Percentiles rank a stretch among this genome's conserved stretches.
Evolutionary conservation across 1,140 invertebrate genomes (phyloP).

Genomic region (Musca vetustissima): DNA sequence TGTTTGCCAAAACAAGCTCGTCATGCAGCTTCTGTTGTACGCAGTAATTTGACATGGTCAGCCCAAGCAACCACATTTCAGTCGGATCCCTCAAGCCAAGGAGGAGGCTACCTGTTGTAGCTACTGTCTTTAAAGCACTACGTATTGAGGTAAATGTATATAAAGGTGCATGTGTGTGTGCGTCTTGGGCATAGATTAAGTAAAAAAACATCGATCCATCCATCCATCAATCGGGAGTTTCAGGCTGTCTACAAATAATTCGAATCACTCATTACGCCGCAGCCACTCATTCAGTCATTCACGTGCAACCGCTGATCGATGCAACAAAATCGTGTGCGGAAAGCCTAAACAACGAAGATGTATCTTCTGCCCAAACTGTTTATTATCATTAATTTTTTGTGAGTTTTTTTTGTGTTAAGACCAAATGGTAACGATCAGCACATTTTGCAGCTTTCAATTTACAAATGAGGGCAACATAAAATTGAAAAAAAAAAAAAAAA

Average conservation of each 20-base stretch:
- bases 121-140: too few species aligned
- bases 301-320: too few species aligned
- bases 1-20: conserved; percentile 18
- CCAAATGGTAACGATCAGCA: conserved; percentile 52
- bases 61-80: neutral
- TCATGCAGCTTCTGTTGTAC: conserved; percentile 55
- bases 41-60: conserved; percentile 52
- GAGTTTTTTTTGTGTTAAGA: conserved; percentile 46
- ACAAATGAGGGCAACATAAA: conserved; percentile 2
- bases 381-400: conserved; percentile 57
- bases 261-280: too few species aligned
- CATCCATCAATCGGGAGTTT: too few species aligned
- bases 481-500: conserved; percentile 1
- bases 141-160: too few species aligned
- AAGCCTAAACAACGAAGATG: too few species aligned
- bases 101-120: neutral
- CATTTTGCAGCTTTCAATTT: conserved; percentile 26
- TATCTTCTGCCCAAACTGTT: conserved; percentile 40
- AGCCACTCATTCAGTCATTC: too few species aligned
- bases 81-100: too few species aligned
- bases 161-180: too few species aligned
- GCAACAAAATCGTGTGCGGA: conserved; percentile 25
- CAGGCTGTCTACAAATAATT: too few species aligned
- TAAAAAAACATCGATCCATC: too few species aligned
- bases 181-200: too few species aligned